Conservation (phyloP, 2,113 vertebrate species). For the Leptosomus discolor region DNA sequence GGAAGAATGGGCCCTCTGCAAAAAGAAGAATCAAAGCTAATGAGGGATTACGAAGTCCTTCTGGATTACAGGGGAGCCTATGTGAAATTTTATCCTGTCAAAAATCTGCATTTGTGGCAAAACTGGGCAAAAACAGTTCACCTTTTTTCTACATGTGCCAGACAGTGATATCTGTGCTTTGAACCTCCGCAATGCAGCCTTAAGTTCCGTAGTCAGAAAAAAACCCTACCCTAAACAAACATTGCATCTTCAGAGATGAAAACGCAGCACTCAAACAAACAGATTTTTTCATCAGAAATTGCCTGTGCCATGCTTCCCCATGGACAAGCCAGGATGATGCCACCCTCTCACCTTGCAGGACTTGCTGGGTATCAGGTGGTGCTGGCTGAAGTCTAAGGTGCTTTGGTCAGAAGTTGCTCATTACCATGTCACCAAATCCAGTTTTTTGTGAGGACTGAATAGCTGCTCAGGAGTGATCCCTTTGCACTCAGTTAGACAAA, state of each 20-base stretch:
- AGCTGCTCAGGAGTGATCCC: not conserved
- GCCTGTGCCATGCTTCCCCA: not conserved
- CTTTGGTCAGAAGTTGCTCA: not conserved
- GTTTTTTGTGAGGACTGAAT: not conserved
- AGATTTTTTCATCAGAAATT: not conserved
- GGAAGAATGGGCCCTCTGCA: not conserved
- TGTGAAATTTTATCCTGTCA: not conserved
- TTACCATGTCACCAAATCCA: not conserved
- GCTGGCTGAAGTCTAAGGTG: not conserved
- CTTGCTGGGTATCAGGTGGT: not conserved
- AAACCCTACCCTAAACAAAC: rapidly evolving
- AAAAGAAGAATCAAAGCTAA: not conserved
- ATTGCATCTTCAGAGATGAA: not conserved
- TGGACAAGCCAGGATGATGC: not conserved
- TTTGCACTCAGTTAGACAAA: not conserved
- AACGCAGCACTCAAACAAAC: not conserved
- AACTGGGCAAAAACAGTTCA: not conserved
- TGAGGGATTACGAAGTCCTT: not conserved
- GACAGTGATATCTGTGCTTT: not conserved
- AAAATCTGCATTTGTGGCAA: not conserved
- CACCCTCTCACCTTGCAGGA: not conserved
- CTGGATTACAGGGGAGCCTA: not conserved
- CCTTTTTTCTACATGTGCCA: not conserved
- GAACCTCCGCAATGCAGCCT: not conserved
- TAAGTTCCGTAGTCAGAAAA: not conserved